Base-by-base conservation (phyloP, 2,888 invertebrate genomes). In the Alsophila aescularia region DNA sequence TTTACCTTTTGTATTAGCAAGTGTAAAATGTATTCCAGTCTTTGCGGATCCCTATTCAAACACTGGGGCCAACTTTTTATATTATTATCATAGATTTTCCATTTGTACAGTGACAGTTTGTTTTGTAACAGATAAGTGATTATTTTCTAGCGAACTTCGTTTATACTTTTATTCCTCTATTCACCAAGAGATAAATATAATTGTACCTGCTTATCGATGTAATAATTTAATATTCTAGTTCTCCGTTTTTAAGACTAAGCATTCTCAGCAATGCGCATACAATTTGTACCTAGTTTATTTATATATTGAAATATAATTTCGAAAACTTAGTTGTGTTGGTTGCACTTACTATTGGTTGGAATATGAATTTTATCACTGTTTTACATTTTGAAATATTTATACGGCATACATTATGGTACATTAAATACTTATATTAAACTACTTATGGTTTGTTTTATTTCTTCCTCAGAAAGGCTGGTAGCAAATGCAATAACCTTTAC, bases 371-470 rank as follows among this genome's bases (percentile, higher is more conserved):
- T 92, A 92, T 92, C 88, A 92, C 91, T 92, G 92, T 92, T 92
- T 92, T 92, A 90, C 85, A 90, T 88, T 92, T 92, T 90, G 83
- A 92, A 92, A 92, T 92, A 92, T 92, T 91, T 92, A 92, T 92
- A 92, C 87, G 85, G 83, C 89, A 92, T 90, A 85, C 84, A 87
- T 90, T 83, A 87, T 83, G 89, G 87, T 90, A 90, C 89, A 90
- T 90, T 91, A 90, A 85, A 87, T 91, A 90, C 88, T 85, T 90
- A 90, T 90, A 90, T 87, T 83, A 83, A 87, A 66, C 75, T 72
- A 56, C 32, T 7, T 36, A 75, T 67, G 18, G 57, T 77, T 81
- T 69, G 85, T 87, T 89, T 90, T 65, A 86, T 85, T 91, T 73
- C 18, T 2, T 10, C 29, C 29, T 4, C 2, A n/a, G n/a, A n/a